phyloP scores from a whole-genome alignment of 2,888 invertebrate species.

The Steinernema carpocapsae region DNA sequence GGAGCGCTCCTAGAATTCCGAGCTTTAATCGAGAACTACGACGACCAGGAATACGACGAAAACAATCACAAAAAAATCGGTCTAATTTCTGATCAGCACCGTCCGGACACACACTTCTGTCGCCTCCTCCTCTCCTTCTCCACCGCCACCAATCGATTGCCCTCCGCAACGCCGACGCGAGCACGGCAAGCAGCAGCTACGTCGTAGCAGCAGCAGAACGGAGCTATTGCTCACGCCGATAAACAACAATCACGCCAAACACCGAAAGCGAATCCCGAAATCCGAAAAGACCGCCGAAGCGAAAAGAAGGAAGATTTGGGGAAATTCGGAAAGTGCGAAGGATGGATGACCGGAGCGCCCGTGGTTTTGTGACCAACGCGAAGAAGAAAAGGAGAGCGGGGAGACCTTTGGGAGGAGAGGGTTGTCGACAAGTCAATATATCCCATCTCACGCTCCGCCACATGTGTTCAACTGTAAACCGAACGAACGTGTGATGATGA shows the following conservation, averaged over 20 bases:
- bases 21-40: neutral
- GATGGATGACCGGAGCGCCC: neutral
- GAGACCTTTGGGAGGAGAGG: neutral
- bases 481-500: too few species aligned
- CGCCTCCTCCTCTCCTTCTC: neutral
- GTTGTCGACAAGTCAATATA: neutral
- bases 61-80: conserved; percentile 23
- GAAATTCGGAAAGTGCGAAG: neutral
- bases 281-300: too few species aligned
- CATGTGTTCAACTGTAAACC: neutral
- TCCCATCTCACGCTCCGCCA: neutral
- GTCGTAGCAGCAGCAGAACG: too few species aligned
- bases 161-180: conserved; percentile 3
- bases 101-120: neutral
- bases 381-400: neutral
- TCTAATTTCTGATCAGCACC: conserved; percentile 23
- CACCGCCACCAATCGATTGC: conserved; percentile 25
- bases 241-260: conserved; percentile 26
- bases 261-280: neutral
- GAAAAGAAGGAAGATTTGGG: too few species aligned
- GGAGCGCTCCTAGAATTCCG: neutral
- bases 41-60: neutral
- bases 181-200: conserved; percentile 9
- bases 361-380: neutral
- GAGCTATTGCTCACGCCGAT: neutral